Conservation (phyloP, 2,113 vertebrate genomes). For the Actenoides hombroni region DNA sequence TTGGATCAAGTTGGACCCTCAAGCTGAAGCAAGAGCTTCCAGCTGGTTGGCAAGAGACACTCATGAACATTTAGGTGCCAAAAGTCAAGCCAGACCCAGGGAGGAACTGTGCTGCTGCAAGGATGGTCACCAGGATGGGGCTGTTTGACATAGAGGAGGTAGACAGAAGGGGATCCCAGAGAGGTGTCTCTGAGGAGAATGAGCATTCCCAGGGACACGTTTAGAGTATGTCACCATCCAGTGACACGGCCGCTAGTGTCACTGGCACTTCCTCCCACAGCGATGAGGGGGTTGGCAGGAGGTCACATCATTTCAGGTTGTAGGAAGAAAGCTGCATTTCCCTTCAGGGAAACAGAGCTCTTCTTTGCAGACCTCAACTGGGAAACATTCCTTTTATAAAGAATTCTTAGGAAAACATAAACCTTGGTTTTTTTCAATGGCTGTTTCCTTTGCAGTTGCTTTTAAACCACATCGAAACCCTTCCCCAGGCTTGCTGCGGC, state of each 20-base stretch:
- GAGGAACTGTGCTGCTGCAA: fast-evolving
- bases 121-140: background rate
- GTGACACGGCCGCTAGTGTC: background rate
- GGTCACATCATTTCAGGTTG: background rate
- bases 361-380: background rate
- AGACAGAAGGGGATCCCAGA: fast-evolving
- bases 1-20: background rate
- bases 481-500: no score
- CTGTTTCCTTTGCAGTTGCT: background rate
- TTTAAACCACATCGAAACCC: background rate
- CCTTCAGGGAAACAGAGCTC: background rate
- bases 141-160: fast-evolving
- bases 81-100: background rate
- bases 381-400: background rate
- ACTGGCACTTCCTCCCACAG: fast-evolving
- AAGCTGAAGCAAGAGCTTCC: background rate
- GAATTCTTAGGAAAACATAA: background rate
- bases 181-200: background rate
- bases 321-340: background rate
- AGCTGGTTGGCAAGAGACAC: background rate
- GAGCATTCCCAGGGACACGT: background rate
- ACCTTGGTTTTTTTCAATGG: fast-evolving
- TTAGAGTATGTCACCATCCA: fast-evolving
- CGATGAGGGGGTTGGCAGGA: fast-evolving
- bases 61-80: background rate